Conservation (phyloP, 2,113 vertebrate species). For the Myrmophylax atrothorax region DNA sequence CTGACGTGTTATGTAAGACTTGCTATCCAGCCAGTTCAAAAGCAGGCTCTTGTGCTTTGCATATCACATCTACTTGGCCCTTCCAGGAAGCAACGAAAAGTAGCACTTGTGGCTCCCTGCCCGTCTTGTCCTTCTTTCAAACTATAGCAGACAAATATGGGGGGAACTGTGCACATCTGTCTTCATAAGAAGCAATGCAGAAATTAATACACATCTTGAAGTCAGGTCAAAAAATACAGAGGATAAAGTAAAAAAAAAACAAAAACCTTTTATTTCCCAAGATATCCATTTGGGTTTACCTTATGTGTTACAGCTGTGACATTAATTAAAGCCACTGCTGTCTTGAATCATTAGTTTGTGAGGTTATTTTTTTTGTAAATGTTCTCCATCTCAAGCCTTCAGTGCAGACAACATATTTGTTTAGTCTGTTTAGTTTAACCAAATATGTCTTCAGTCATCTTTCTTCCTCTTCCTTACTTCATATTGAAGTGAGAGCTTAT, state of each 20-base stretch:
- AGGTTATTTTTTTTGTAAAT: background rate
- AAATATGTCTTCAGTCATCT: background rate
- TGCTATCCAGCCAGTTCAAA: background rate
- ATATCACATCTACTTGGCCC: fast-evolving
- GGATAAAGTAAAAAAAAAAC: background rate
- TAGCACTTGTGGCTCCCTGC: background rate
- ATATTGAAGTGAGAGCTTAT: background rate
- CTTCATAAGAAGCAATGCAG: background rate
- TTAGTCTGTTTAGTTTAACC: background rate
- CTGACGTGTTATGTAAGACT: background rate
- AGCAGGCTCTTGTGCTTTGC: background rate
- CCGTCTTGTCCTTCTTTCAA: background rate
- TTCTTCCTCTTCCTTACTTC: background rate
- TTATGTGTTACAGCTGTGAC: background rate
- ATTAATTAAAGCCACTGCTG: background rate
- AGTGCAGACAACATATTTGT: background rate
- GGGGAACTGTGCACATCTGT: fast-evolving
- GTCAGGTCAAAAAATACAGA: background rate
- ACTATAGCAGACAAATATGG: background rate
- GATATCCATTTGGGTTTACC: background rate
- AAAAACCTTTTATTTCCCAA: background rate
- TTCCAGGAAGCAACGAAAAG: background rate
- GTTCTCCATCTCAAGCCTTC: background rate
- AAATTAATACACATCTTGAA: background rate
- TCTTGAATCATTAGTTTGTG: background rate